phyloP scores from a whole-genome alignment of 2,888 invertebrate species.

The Lasioglossum figueresi region DNA sequence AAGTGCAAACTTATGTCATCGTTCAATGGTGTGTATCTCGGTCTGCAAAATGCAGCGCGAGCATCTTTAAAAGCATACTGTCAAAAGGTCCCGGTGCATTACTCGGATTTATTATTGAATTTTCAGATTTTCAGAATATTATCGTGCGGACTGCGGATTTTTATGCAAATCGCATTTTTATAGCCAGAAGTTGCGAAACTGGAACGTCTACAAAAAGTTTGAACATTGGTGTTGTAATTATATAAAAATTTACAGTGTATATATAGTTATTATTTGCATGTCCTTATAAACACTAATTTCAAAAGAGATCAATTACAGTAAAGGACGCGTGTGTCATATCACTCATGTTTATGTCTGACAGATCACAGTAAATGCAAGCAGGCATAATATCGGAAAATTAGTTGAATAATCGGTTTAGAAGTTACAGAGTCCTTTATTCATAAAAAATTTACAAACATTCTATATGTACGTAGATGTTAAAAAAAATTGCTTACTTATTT shows the following conservation, averaged over 20 bases:
- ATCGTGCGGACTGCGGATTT: not conserved
- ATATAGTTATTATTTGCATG: not conserved
- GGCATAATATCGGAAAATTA: not conserved
- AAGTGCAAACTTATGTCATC: constrained; percentile 60
- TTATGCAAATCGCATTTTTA: not conserved
- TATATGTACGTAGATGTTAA: not conserved
- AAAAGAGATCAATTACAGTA: not conserved
- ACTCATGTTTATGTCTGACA: not conserved
- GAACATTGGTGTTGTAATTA: not conserved
- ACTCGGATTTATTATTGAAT: not conserved
- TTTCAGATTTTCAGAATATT: not conserved
- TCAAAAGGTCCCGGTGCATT: not conserved
- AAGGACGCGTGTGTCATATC: not conserved
- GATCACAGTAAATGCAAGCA: not conserved
- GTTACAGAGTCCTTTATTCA: not conserved
- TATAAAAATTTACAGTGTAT: not conserved
- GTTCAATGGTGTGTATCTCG: constrained; percentile 23
- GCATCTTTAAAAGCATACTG: constrained; percentile 1
- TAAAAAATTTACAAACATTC: not conserved
- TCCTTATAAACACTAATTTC: not conserved
- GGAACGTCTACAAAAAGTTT: not conserved
- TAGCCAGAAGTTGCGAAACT: not conserved
- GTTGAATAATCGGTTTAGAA: not conserved
- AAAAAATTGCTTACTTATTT: not conserved
- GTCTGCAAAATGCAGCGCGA: constrained; percentile 23